These are phyloP conservation scores for Atherinomorus stipes DNA, from an alignment of 2,113 vertebrate species.

Conservation along the genomic window DNA sequence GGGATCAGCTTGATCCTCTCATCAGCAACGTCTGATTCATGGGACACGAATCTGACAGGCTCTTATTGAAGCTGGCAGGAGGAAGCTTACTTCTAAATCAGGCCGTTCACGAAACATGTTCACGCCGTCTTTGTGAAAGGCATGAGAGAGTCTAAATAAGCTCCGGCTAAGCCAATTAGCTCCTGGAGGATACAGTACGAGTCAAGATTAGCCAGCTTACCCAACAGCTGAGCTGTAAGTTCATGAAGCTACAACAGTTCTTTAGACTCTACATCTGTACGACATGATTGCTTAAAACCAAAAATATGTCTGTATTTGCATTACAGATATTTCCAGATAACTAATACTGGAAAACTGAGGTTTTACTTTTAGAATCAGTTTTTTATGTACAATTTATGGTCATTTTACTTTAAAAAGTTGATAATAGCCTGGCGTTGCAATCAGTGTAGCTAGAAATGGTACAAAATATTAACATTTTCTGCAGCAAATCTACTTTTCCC, in stretches of 20 bases:
- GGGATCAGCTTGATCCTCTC: too few relatives aligned
- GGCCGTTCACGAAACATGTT: conserved; percentile 17
- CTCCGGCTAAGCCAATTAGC: conserved; percentile 56
- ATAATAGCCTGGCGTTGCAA: neutral
- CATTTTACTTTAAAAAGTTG: neutral
- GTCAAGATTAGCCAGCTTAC: conserved; percentile 43
- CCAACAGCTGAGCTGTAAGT: conserved; percentile 2
- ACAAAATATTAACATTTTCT: too few relatives aligned
- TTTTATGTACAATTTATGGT: conserved; percentile 16
- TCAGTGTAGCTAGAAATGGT: neutral
- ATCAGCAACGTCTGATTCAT: too few relatives aligned
- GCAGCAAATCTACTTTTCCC: too few relatives aligned
- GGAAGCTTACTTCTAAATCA: neutral
- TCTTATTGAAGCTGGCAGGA: conserved; percentile 19
- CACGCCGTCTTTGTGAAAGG: neutral
- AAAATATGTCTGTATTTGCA: neutral
- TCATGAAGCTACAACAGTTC: conserved; percentile 9
- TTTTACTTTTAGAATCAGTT: conserved; percentile 48
- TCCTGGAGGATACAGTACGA: conserved; percentile 20
- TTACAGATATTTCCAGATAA: conserved; percentile 18
- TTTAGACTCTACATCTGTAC: neutral
- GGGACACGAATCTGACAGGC: too few relatives aligned
- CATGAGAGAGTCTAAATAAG: conserved; percentile 21
- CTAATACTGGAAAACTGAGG: conserved; percentile 20
- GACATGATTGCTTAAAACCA: neutral